A percentile compares a stretch with the other conserved stretches of the same genome.
Evolutionary conservation across 2,888 invertebrate species (phyloP).

Genomic region (Ormia ochracea): DNA sequence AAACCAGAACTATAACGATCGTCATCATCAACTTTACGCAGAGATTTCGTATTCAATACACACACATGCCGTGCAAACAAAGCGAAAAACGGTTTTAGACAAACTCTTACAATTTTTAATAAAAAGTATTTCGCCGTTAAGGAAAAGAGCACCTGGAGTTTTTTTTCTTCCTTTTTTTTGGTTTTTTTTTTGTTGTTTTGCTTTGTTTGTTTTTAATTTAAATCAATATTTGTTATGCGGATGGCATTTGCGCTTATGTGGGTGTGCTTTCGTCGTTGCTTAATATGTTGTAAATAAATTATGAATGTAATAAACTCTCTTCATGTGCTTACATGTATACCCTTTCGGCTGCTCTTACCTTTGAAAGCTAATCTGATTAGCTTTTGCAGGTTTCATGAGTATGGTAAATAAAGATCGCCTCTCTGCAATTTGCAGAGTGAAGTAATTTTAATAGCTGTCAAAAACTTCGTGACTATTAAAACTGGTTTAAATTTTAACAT

Average conservation of each 20-base stretch:
- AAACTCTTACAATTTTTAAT: constrained; percentile 37
- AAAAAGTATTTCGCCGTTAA: constrained; percentile 33
- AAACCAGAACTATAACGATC: constrained; percentile 28
- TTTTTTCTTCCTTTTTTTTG: no score
- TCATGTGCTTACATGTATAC: constrained; percentile 39
- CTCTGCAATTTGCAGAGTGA: constrained; percentile 29
- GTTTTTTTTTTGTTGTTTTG: no score
- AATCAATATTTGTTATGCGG: not conserved
- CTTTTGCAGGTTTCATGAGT: constrained; percentile 38
- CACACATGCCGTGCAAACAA: not conserved
- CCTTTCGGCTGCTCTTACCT: not conserved
- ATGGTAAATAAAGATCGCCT: constrained; percentile 9
- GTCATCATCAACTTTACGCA: constrained; percentile 17
- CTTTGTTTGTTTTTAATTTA: no score
- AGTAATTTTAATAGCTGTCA: constrained; percentile 2
- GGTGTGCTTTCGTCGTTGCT: constrained; percentile 63
- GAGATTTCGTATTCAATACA: constrained; percentile 46
- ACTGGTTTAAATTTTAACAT: constrained; percentile 59
- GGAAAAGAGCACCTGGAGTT: constrained; percentile 45
- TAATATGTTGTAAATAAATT: constrained; percentile 20
- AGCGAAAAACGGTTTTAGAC: not conserved
- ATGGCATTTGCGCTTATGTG: constrained; percentile 40
- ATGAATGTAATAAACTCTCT: constrained; percentile 15
- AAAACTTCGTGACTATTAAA: not conserved
- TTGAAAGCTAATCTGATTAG: constrained; percentile 7